These are phyloP conservation scores for Petroica traversi DNA, from an alignment of 2,113 vertebrate species.

Conservation along the genomic window DNA sequence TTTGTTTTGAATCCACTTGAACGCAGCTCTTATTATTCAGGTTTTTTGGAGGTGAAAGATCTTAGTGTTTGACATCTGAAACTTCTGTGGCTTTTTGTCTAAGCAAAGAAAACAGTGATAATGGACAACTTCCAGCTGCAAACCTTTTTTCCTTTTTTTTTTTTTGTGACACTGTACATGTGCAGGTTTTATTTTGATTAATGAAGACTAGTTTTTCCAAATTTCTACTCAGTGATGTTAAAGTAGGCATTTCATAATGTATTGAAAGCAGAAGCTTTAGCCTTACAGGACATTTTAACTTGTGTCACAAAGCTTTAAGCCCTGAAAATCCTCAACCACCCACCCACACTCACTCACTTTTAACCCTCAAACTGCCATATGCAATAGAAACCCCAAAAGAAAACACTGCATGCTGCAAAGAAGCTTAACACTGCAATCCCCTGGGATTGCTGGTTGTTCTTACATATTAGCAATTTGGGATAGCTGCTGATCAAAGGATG, in stretches of 20 bases:
- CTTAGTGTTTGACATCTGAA: slow-evolving; percentile 59
- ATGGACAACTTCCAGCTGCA: slow-evolving; percentile 73
- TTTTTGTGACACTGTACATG: slow-evolving; percentile 6
- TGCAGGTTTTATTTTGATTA: slow-evolving; percentile 66
- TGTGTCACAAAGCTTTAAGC: neutral
- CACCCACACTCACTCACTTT: neutral
- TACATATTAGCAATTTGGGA: neutral
- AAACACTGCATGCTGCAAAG: neutral
- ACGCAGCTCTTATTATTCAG: neutral
- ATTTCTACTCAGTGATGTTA: neutral
- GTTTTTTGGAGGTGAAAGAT: slow-evolving; percentile 46
- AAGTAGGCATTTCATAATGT: neutral
- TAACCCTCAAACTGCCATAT: neutral
- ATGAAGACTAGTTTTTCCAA: slow-evolving; percentile 44
- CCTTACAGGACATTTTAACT: neutral
- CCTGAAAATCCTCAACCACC: slow-evolving; percentile 4
- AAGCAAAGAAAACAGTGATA: slow-evolving; percentile 71
- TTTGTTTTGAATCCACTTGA: neutral
- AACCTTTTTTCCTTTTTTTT: neutral
- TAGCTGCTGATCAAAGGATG: fast-evolving
- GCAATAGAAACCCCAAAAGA: neutral
- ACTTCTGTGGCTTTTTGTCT: slow-evolving; percentile 65
- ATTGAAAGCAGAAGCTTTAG: slow-evolving; percentile 28
- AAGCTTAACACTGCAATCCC: neutral
- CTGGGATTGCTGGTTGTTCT: neutral